phyloP scores from a whole-genome alignment of 2,888 invertebrate species.

The Lochmaea capreae region DNA sequence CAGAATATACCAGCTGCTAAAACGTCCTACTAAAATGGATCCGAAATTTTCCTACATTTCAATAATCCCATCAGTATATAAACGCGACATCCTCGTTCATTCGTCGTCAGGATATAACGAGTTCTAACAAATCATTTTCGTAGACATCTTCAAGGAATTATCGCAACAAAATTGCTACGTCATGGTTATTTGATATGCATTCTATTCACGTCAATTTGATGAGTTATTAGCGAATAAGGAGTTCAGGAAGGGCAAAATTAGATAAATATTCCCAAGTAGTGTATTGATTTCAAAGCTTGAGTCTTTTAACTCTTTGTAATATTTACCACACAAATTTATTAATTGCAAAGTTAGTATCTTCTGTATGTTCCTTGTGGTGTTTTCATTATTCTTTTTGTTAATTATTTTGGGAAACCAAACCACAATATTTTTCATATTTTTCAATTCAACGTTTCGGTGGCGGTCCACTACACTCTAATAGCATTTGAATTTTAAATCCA shows the following conservation, averaged over 20 bases:
- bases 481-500: too few species aligned
- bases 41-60: slow-evolving; percentile 22
- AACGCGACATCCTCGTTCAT: slow-evolving; percentile 2
- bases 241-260: neutral
- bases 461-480: too few species aligned
- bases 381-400: too few species aligned
- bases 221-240: neutral
- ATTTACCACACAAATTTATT: too few species aligned
- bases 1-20: neutral
- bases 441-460: too few species aligned
- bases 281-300: too few species aligned
- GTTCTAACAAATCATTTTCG: slow-evolving; percentile 26
- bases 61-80: slow-evolving; percentile 25
- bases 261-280: too few species aligned
- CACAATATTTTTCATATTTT: too few species aligned
- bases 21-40: neutral
- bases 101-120: slow-evolving; percentile 10
- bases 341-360: too few species aligned
- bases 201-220: neutral
- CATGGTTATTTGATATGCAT: slow-evolving; percentile 17
- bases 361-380: too few species aligned
- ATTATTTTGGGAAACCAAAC: too few species aligned
- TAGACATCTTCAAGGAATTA: slow-evolving; percentile 30
- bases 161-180: slow-evolving; percentile 26
- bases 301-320: too few species aligned